phyloP scores from a whole-genome alignment of 2,797 vertebrate genomes.

The Enteromius treurensis region DNA sequence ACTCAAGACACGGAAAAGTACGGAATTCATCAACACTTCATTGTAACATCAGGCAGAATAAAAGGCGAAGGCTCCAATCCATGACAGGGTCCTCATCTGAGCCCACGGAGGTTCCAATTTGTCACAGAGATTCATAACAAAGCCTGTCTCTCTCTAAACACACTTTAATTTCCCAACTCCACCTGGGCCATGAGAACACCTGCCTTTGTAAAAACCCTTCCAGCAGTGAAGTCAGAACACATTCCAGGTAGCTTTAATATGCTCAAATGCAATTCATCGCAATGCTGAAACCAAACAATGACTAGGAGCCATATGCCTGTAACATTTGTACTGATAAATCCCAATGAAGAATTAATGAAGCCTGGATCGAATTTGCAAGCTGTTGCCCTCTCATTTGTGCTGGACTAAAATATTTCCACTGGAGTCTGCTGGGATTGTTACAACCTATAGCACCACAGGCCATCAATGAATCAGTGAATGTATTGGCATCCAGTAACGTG shows the following conservation, averaged over 20 bases:
- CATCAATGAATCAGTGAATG: constrained; percentile 23
- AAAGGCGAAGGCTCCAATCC: constrained; percentile 47
- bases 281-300: constrained; percentile 31
- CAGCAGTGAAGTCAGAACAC: constrained; percentile 17
- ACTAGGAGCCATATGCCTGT: constrained; percentile 53
- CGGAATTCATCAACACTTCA: constrained; percentile 58
- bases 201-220: constrained; percentile 40
- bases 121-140: constrained; percentile 58
- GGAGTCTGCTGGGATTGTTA: not conserved
- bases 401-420: constrained; percentile 39
- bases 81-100: constrained; percentile 54
- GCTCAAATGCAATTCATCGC: constrained; percentile 40
- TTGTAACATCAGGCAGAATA: constrained; percentile 52
- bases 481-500: constrained; percentile 39
- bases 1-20: constrained; percentile 49
- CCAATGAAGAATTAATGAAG: constrained; percentile 57
- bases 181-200: constrained; percentile 42
- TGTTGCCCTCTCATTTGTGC: constrained; percentile 47
- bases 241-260: constrained; percentile 21
- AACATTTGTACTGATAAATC: constrained; percentile 57
- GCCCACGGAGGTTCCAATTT: constrained; percentile 44
- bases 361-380: constrained; percentile 52
- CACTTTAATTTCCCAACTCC: constrained; percentile 55
- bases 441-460: constrained; percentile 30
- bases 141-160: constrained; percentile 42